Percentiles rank a stretch among this genome's conserved stretches.
Evolutionary conservation across 1,140 invertebrate genomes (phyloP).

Genomic region (Aphelenchoides besseyi): DNA sequence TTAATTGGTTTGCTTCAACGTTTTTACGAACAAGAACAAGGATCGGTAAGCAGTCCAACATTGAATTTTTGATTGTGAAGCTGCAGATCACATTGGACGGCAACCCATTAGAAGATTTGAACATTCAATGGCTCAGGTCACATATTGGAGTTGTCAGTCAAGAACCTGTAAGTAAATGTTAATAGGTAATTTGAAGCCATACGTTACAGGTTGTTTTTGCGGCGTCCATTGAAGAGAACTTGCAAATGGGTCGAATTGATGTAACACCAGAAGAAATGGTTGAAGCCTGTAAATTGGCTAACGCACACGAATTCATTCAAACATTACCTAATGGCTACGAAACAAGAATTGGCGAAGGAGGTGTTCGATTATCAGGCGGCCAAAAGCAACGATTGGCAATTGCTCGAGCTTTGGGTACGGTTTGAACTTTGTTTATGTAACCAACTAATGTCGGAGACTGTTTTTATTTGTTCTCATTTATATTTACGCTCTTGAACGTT

Average conservation of each 20-base stretch:
- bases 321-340: conserved; percentile 78
- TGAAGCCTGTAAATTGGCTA: conserved; percentile 78
- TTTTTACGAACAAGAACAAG: conserved; percentile 64
- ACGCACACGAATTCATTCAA: conserved; percentile 82
- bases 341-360: conserved; percentile 71
- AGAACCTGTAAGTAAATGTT: too few species aligned
- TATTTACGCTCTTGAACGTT: too few species aligned
- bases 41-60: conserved; percentile 21
- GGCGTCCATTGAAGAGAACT: conserved; percentile 75
- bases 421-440: too few species aligned
- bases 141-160: conserved; percentile 75
- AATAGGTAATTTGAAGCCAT: too few species aligned
- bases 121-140: conserved; percentile 66
- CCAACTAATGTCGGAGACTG: too few species aligned
- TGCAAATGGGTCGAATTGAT: conserved; percentile 71
- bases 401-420: conserved; percentile 85
- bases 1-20: conserved; percentile 64
- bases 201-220: neutral
- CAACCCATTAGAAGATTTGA: conserved; percentile 47
- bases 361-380: conserved; percentile 65
- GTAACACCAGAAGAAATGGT: conserved; percentile 69
- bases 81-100: conserved; percentile 51
- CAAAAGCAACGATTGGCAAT: conserved; percentile 94
- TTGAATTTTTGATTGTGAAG: conserved; percentile 7
- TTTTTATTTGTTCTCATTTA: too few species aligned